These are phyloP conservation scores for Pollenia griseotomentosa DNA, from an alignment of 2,888 invertebrate species.

Conservation along the genomic window DNA sequence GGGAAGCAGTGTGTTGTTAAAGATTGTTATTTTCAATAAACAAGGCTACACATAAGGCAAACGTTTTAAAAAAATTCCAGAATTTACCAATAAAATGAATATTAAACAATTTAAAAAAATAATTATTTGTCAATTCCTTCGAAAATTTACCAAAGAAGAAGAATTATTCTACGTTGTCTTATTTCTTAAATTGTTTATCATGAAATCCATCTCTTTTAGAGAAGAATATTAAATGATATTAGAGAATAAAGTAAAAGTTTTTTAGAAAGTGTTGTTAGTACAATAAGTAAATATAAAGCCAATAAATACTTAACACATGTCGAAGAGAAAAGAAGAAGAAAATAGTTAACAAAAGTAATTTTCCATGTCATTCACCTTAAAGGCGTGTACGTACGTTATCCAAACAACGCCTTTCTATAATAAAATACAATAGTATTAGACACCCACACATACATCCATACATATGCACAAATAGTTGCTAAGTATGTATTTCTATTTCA, in stretches of 20 bases:
- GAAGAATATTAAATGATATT: neutral
- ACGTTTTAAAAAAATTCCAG: too few relatives aligned
- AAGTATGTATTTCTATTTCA: slow-evolving; percentile 18
- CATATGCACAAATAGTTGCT: neutral
- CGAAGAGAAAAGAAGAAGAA: neutral
- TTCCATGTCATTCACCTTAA: slow-evolving; percentile 65
- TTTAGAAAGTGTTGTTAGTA: neutral
- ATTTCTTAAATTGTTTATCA: neutral
- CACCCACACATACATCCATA: neutral
- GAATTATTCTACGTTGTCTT: neutral
- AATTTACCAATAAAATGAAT: too few relatives aligned
- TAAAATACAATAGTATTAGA: slow-evolving; percentile 9
- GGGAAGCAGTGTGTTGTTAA: too few relatives aligned
- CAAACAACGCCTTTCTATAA: slow-evolving; percentile 47
- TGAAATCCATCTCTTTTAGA: neutral
- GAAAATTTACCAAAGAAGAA: too few relatives aligned
- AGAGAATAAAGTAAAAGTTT: neutral
- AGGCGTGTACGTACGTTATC: slow-evolving; percentile 54
- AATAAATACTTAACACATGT: slow-evolving; percentile 29
- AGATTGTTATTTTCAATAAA: too few relatives aligned
- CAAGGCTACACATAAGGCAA: too few relatives aligned
- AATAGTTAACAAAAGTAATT: slow-evolving; percentile 59
- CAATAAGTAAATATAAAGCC: slow-evolving; percentile 8
- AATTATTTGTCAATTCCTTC: too few relatives aligned
- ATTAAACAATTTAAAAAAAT: too few relatives aligned